Evolutionary conservation across 2,888 invertebrate genomes (phyloP), one percentile per base, ranked within the genome.

Genomic region (Xestia sexstrigata): DNA sequence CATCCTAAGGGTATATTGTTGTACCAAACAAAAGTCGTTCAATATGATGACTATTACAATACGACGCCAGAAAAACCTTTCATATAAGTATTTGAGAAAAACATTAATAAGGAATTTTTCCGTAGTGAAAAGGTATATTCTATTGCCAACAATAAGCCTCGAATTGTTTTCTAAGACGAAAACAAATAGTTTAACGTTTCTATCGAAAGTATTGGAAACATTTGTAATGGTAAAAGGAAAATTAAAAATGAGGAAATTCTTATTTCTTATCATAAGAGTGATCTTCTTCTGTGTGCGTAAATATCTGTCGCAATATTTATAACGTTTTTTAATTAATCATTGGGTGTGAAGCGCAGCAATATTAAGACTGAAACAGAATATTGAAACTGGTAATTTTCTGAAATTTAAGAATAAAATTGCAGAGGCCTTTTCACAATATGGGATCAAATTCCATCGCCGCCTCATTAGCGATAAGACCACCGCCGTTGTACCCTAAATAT

Each of bases 21-120:
- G 20, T 67, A 74, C 62, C 45, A 74, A 81, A 85, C 78, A 76
- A 82, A 84, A 77, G 69, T 85, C 78, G 47, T 85, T 77, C 11
- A 30, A 65, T 62, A 63, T 85, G 39, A 83, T 67, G 65, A 78
- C 71, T 74, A n/a, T 68, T 20, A 45, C 9, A 58, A 70, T 45
- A 55, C 39, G 26, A 70, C 60, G 13, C 52, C 49, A 35, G 2
- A 65, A 67, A 68, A 60, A 70, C 49, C 11, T 23, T 15, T 1
- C 11, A 71, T 45, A 2, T 23, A 42, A 13, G 52, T 26, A 52
- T 68, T 42, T 47, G 35, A 62, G 47, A 47, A 11, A 55, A 62
- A 55, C 30, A 70, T 60, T 68, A 7, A n/a, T 45, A 42, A 0
- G 15, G 17, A 49, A 2, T 47, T 35, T 65, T 65, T 9, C 20